A percentile compares a stretch with the other conserved stretches of the same genome.
These are phyloP conservation scores for Torymus auratus DNA, from an alignment of 2,888 invertebrate genomes.

Conservation along the genomic window DNA sequence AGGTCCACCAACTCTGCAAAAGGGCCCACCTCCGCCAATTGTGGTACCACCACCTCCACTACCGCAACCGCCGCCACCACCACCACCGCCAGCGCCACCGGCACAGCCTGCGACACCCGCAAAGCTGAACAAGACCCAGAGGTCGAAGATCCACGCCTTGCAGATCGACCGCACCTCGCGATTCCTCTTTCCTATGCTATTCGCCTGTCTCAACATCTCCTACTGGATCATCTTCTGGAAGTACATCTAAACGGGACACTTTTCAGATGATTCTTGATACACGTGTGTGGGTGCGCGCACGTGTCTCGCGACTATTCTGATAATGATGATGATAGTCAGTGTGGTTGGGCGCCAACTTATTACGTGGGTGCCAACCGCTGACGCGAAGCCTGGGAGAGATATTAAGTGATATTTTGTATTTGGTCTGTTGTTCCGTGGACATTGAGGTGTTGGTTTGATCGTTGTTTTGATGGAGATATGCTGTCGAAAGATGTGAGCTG, in stretches of 20 bases:
- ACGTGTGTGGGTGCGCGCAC: too few relatives aligned
- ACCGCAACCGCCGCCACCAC: conserved; percentile 67
- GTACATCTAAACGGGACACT: conserved; percentile 79
- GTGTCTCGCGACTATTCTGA: too few relatives aligned
- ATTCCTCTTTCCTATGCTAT: conserved; percentile 84
- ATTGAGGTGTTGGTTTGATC: too few relatives aligned
- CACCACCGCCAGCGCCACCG: conserved; percentile 67
- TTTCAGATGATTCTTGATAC: too few relatives aligned
- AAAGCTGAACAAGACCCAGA: conserved; percentile 80
- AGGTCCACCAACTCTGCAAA: conserved; percentile 72
- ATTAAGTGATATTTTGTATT: too few relatives aligned
- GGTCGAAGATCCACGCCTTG: conserved; percentile 82
- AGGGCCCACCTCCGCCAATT: neutral
- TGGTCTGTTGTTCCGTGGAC: too few relatives aligned
- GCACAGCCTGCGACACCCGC: conserved; percentile 71
- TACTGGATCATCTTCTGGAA: conserved; percentile 87
- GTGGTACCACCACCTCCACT: conserved; percentile 70
- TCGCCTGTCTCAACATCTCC: conserved; percentile 82
- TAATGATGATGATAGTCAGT: too few relatives aligned
- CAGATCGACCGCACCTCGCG: conserved; percentile 85
- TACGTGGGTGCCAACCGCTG: too few relatives aligned
- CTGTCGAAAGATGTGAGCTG: too few relatives aligned
- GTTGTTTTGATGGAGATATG: too few relatives aligned
- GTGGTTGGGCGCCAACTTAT: too few relatives aligned
- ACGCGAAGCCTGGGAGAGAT: too few relatives aligned